These are phyloP conservation scores for Machaerirhynchus nigripectus DNA, from an alignment of 2,113 vertebrate genomes.

Conservation along the genomic window DNA sequence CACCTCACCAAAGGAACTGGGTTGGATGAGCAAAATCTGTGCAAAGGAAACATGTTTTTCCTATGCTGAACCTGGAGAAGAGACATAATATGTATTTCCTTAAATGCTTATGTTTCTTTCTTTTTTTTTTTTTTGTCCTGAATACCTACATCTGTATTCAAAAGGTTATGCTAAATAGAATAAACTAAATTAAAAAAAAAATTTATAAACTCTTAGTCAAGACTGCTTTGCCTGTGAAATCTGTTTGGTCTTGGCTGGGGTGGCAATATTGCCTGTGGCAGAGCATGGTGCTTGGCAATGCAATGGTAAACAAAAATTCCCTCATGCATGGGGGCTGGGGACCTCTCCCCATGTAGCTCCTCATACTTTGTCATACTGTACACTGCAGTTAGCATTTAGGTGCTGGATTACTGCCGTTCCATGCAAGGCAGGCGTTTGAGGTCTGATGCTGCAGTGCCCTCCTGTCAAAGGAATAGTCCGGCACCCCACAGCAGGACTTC, in stretches of 20 bases:
- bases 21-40: neutral
- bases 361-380: neutral
- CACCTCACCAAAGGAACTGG: neutral
- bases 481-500: fast-evolving
- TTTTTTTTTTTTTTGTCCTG: neutral
- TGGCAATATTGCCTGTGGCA: neutral
- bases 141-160: neutral
- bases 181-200: neutral
- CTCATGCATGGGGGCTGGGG: neutral
- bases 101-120: neutral
- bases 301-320: neutral
- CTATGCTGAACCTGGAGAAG: neutral
- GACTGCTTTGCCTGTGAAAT: neutral
- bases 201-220: neutral
- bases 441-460: neutral
- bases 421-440: neutral
- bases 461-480: neutral
- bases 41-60: neutral
- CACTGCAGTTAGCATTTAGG: neutral
- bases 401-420: neutral
- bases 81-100: neutral
- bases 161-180: neutral
- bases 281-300: neutral
- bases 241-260: neutral
- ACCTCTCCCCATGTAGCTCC: neutral